Conservation (phyloP, 2,888 invertebrate species). For the Dinocampus coccinellae region DNA sequence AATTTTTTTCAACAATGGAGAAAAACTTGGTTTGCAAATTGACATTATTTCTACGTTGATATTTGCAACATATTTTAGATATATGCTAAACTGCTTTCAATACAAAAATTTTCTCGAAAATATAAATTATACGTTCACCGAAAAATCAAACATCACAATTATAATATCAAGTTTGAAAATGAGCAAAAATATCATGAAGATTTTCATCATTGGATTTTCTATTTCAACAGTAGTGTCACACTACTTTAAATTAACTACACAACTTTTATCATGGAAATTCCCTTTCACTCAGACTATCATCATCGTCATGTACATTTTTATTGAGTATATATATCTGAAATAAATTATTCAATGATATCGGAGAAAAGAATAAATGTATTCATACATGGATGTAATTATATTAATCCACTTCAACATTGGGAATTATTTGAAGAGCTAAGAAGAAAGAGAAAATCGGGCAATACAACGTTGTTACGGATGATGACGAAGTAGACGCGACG, state of each 20-base stretch:
- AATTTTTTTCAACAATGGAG: background rate
- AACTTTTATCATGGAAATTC: background rate
- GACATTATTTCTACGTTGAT: too few species aligned
- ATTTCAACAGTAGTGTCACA: background rate
- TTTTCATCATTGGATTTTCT: background rate
- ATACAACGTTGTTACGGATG: slow-evolving; percentile 13
- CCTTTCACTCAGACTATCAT: background rate
- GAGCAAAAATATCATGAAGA: background rate
- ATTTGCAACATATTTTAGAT: too few species aligned
- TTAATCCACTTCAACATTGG: background rate
- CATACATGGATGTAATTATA: too few species aligned
- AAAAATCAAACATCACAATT: too few species aligned
- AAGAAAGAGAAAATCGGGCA: slow-evolving; percentile 25
- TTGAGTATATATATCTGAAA: too few species aligned
- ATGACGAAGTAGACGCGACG: slow-evolving; percentile 36
- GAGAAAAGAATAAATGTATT: too few species aligned
- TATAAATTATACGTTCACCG: too few species aligned
- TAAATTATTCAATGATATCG: too few species aligned
- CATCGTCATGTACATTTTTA: too few species aligned
- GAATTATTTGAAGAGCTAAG: background rate
- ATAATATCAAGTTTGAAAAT: background rate
- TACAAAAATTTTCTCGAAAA: too few species aligned
- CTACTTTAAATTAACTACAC: background rate
- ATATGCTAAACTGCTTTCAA: too few species aligned
- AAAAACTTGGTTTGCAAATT: background rate